Conservation (phyloP, 2,888 invertebrate species). For the Epinotia brunnichana region DNA sequence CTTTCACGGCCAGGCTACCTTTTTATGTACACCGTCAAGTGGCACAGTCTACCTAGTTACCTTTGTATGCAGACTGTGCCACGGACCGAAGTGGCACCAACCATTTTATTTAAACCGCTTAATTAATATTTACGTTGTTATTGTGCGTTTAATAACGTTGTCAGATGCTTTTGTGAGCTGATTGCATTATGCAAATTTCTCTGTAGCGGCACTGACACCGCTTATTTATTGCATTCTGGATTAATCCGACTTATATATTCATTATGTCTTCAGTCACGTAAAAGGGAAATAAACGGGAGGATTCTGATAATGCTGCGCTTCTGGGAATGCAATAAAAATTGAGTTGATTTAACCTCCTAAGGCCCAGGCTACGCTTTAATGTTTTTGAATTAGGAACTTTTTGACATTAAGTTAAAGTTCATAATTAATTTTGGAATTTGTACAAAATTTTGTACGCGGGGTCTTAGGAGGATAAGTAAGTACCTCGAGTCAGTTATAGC, state of each 20-base stretch:
- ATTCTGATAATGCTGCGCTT: constrained; percentile 20
- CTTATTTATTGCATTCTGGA: constrained; percentile 40
- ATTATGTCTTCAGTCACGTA: constrained; percentile 40
- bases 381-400: too few species aligned
- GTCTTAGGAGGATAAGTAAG: too few species aligned
- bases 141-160: constrained; percentile 51
- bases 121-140: constrained; percentile 60
- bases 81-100: constrained; percentile 26
- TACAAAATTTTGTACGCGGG: too few species aligned
- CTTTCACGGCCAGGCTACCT: too few species aligned
- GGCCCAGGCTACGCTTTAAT: too few species aligned
- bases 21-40: too few species aligned
- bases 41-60: too few species aligned
- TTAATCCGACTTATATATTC: constrained; percentile 38
- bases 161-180: constrained; percentile 46
- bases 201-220: constrained; percentile 25
- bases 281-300: constrained; percentile 9
- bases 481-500: too few species aligned
- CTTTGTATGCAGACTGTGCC: neutral
- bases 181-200: constrained; percentile 47
- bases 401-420: too few species aligned
- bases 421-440: too few species aligned
- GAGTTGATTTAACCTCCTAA: too few species aligned
- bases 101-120: constrained; percentile 51
- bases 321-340: constrained; percentile 7